Evolutionary conservation across 2,888 invertebrate genomes (phyloP), one percentile per base, ranked within the genome.

Genomic region (Harpalus rufipes): DNA sequence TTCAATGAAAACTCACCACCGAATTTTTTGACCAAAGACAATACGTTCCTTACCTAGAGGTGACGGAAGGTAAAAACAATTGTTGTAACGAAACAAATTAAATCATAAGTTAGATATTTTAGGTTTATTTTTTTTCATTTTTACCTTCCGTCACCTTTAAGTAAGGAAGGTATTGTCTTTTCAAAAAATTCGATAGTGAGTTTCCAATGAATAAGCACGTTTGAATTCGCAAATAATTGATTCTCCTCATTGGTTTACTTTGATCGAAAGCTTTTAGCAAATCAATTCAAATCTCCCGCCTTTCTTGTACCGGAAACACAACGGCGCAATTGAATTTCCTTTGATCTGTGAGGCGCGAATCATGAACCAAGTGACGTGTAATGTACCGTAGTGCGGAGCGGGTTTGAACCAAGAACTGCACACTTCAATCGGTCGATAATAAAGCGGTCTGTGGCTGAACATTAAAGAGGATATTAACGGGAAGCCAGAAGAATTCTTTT

Each of bases 291-390:
- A 68, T 39, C 39, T 10, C 25, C 32, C 68, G 68, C 68, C 25
- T 74, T 68, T 74, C 72, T 78, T 56, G 18, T 78, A 25, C 44
- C 81, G 81, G 81, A 81, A 81, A 81, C 65, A 81, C 61, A 39
- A 61, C 18, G 41, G 39, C 72, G 63, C 25, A 81, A 81, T 81
- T 81, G 14, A 81, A 81, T 81, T 72, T 81, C 72, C 81, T 81
- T 81, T 81, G 81, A 81, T 81, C 81, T 68, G 81, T 7, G 51
- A 81, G 18, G 72, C 68, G 81, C 72, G 81, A 81, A 65, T 16
- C 44, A 78, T 78, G 78, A 58, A 25, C 21, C 25, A 78, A 78
- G 78, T 78, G 58, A 78, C 14, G 76, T 76, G 76, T 76, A 76
- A 16, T 51, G 44, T 51, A 51, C 10, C 16, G 32, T 41, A 14